These are phyloP conservation scores for Clarias fuscus DNA, from an alignment of 2,797 vertebrate species.

Conservation along the genomic window DNA sequence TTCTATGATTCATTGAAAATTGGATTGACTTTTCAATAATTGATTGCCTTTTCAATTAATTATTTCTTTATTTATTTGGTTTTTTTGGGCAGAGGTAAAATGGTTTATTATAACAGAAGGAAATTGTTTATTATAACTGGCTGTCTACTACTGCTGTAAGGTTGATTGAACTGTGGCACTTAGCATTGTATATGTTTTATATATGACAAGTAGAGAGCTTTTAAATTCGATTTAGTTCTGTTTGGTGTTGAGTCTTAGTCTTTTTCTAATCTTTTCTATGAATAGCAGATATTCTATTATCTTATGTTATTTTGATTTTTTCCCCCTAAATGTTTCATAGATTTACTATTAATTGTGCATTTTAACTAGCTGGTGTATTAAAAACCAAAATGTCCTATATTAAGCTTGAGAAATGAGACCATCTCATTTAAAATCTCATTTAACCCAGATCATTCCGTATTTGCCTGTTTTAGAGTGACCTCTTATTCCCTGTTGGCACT, in stretches of 20 bases:
- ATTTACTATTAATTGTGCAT: slow-evolving; percentile 11
- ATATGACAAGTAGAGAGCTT: slow-evolving; percentile 30
- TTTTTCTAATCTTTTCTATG: slow-evolving; percentile 54
- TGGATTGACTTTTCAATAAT: neutral
- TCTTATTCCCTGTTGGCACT: slow-evolving; percentile 57
- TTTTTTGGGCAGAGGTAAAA: too few relatives aligned
- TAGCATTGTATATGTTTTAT: neutral
- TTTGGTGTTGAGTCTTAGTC: neutral
- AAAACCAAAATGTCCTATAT: slow-evolving; percentile 17
- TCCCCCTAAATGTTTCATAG: neutral
- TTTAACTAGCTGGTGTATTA: slow-evolving; percentile 42
- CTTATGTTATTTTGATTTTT: slow-evolving; percentile 20
- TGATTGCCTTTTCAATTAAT: slow-evolving; percentile 13
- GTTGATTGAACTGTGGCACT: slow-evolving; percentile 11
- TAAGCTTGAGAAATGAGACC: slow-evolving; percentile 47
- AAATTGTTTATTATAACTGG: neutral
- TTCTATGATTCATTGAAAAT: slow-evolving; percentile 35
- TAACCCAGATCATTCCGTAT: slow-evolving; percentile 60
- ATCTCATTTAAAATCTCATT: slow-evolving; percentile 52
- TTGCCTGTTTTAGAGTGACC: slow-evolving; percentile 57
- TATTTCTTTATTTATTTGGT: too few relatives aligned
- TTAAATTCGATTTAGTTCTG: slow-evolving; percentile 19
- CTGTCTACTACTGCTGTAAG: slow-evolving; percentile 12
- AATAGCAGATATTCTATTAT: slow-evolving; percentile 68
- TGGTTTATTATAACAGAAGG: too few relatives aligned